These are phyloP conservation scores for Bostrychus sinensis DNA, from an alignment of 2,113 vertebrate species.

Conservation along the genomic window DNA sequence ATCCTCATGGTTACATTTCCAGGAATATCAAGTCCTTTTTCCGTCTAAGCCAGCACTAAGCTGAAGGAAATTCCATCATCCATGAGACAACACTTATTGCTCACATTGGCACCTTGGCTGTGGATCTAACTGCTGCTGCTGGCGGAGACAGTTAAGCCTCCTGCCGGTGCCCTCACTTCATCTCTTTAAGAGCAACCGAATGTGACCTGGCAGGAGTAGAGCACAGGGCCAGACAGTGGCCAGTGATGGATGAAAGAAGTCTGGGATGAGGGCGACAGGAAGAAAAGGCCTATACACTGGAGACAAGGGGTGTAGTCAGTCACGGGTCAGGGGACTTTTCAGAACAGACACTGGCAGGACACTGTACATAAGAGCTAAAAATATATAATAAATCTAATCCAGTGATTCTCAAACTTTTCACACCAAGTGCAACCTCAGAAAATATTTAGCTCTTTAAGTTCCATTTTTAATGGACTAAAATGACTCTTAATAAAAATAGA, in stretches of 20 bases:
- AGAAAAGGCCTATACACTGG: conserved; percentile 55
- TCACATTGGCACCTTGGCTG: conserved; percentile 45
- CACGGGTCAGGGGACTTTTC: conserved; percentile 36
- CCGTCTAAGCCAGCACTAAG: conserved; percentile 27
- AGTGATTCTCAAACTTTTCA: too few relatives aligned
- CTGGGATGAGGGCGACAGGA: conserved; percentile 15
- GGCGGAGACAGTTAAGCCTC: conserved; percentile 44
- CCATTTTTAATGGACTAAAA: too few relatives aligned
- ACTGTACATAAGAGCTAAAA: too few relatives aligned
- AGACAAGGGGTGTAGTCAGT: conserved; percentile 17
- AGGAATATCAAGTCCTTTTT: conserved; percentile 35
- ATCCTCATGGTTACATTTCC: conserved; percentile 49
- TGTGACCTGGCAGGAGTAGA: conserved; percentile 61
- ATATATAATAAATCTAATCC: too few relatives aligned
- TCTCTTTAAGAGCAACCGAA: conserved; percentile 46
- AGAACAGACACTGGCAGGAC: conserved; percentile 13
- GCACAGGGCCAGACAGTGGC: neutral
- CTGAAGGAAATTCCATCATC: conserved; percentile 56
- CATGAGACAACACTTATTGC: conserved; percentile 52
- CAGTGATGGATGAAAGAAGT: neutral
- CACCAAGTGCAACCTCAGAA: too few relatives aligned
- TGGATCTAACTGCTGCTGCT: conserved; percentile 32
- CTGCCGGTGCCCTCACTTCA: conserved; percentile 32
- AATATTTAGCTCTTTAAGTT: too few relatives aligned
- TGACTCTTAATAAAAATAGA: too few relatives aligned